Conservation (phyloP, 2,888 invertebrate species). For the Drosophila helvetica region DNA sequence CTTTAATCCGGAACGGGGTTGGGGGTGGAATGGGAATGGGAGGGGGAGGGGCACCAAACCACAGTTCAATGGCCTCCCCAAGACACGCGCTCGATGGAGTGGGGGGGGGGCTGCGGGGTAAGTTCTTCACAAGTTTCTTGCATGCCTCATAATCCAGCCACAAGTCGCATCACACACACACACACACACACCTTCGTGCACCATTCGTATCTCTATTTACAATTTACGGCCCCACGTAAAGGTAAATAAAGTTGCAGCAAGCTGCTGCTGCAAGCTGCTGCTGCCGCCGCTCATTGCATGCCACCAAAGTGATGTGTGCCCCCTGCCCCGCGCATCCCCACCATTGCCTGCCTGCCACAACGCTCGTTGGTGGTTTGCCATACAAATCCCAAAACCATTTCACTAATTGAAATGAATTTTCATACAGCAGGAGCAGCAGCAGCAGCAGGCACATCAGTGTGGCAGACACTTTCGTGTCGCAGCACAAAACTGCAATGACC, state of each 20-base stretch:
- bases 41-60: neutral
- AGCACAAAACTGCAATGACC: slow-evolving; percentile 67
- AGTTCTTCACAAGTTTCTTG: slow-evolving; percentile 27
- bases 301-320: slow-evolving; percentile 39
- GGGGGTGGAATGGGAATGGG: neutral
- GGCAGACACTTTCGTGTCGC: slow-evolving; percentile 64
- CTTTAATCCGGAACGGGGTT: neutral
- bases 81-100: neutral
- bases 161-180: slow-evolving; percentile 43
- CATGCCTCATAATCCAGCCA: slow-evolving; percentile 34
- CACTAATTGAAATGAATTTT: slow-evolving; percentile 82
- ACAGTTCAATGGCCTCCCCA: slow-evolving; percentile 38
- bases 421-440: slow-evolving; percentile 54
- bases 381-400: slow-evolving; percentile 80
- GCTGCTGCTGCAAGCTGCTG: slow-evolving; percentile 24
- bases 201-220: slow-evolving; percentile 65
- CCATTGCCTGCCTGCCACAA: slow-evolving; percentile 1
- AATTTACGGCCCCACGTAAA: slow-evolving; percentile 68
- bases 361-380: slow-evolving; percentile 56
- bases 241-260: slow-evolving; percentile 73
- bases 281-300: slow-evolving; percentile 34
- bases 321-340: neutral
- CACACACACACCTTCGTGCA: slow-evolving; percentile 21
- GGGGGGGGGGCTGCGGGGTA: neutral
- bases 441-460: slow-evolving; percentile 34